A percentile compares a stretch with the other conserved stretches of the same genome.
Evolutionary conservation across 2,113 vertebrate species (phyloP).

Genomic region (Myrmophylax atrothorax): DNA sequence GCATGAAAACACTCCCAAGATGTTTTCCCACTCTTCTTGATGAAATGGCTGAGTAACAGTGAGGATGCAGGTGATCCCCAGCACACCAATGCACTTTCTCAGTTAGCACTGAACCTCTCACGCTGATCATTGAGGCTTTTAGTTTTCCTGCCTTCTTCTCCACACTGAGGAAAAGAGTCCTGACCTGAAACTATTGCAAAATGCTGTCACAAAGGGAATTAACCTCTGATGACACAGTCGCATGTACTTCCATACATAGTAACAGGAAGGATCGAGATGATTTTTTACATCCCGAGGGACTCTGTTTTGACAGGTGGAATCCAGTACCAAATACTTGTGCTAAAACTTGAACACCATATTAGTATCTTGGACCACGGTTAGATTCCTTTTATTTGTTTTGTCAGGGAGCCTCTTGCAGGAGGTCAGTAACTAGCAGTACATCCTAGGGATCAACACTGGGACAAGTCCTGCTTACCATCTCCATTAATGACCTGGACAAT

Average conservation of each 20-base stretch:
- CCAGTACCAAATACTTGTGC: not conserved
- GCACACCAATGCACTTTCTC: not conserved
- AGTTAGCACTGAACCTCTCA: not conserved
- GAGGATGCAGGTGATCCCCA: not conserved
- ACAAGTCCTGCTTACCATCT: not conserved
- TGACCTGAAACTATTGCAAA: not conserved
- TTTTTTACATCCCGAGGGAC: not conserved
- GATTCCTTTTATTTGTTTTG: not conserved
- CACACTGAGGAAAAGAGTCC: not conserved
- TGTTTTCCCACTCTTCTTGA: not conserved
- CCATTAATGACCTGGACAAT: not conserved
- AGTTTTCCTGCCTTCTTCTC: not conserved
- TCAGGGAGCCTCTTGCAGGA: not conserved
- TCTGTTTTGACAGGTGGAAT: not conserved
- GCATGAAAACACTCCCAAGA: not conserved
- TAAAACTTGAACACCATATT: not conserved
- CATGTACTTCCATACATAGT: not conserved
- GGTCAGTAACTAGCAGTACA: not conserved
- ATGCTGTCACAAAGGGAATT: not conserved
- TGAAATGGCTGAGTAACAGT: not conserved
- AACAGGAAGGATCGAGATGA: not conserved
- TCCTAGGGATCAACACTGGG: not conserved
- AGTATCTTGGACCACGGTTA: fast-evolving
- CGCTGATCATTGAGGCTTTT: not conserved
- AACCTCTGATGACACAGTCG: not conserved